These are phyloP conservation scores for Malurus melanocephalus DNA, from an alignment of 2,113 vertebrate genomes.

Conservation along the genomic window DNA sequence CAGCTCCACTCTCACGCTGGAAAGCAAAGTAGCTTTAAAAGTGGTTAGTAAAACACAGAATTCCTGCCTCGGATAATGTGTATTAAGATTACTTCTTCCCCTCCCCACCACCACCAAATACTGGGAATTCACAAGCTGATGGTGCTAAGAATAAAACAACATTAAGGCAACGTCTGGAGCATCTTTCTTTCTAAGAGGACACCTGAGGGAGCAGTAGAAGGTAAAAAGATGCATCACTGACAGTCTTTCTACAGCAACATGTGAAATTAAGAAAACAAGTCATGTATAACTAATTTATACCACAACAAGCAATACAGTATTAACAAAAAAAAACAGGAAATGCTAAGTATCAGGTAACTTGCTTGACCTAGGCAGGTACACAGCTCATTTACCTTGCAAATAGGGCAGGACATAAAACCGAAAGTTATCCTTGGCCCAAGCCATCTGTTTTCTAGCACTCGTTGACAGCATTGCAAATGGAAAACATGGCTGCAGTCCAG, in stretches of 20 bases:
- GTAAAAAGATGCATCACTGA: not conserved
- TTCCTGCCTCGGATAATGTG: not conserved
- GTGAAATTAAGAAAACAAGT: not conserved
- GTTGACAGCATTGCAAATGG: constrained; percentile 94
- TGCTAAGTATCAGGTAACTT: not conserved
- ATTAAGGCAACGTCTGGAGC: not conserved
- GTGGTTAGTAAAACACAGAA: not conserved
- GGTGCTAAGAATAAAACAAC: not conserved
- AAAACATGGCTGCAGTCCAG: constrained; percentile 98
- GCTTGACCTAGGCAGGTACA: not conserved
- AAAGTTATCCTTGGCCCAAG: constrained; percentile 97
- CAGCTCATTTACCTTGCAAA: constrained; percentile 87
- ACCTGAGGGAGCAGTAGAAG: not conserved
- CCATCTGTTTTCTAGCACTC: constrained; percentile 96
- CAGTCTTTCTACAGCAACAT: not conserved
- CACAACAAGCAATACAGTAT: not conserved
- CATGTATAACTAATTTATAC: not conserved
- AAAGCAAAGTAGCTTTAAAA: not conserved
- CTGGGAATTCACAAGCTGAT: not conserved
- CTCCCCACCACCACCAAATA: not conserved
- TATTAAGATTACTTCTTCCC: not conserved
- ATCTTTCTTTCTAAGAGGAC: not conserved
- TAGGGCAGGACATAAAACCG: constrained; percentile 97
- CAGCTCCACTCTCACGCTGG: not conserved
- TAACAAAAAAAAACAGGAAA: not conserved